Percentiles rank a stretch among this genome's conserved stretches.
These are phyloP conservation scores for Chrysemys picta DNA, from an alignment of 2,113 vertebrate genomes.

Conservation along the genomic window DNA sequence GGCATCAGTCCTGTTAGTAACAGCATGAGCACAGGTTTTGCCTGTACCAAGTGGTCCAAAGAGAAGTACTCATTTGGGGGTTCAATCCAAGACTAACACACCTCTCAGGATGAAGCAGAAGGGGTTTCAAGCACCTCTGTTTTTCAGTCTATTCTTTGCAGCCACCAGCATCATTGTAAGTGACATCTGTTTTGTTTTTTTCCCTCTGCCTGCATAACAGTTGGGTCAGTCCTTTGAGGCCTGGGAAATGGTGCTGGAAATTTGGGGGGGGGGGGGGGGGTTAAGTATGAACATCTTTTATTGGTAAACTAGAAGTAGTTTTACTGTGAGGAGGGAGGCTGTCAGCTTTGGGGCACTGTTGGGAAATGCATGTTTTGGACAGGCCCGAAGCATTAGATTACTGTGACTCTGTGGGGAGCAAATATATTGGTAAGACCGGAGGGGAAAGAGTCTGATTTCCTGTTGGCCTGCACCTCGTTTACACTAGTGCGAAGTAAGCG, in stretches of 20 bases:
- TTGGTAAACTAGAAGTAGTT: background rate
- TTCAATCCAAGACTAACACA: background rate
- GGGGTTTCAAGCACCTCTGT: background rate
- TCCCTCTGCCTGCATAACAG: fast-evolving
- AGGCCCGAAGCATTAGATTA: background rate
- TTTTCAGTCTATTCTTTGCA: background rate
- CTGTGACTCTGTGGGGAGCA: fast-evolving
- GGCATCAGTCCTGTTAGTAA: background rate
- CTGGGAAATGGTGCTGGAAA: background rate
- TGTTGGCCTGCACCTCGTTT: background rate
- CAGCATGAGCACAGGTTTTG: background rate
- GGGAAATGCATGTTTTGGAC: background rate
- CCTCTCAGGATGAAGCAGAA: background rate
- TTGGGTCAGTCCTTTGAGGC: background rate
- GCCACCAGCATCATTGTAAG: background rate
- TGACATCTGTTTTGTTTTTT: background rate
- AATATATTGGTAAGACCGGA: background rate
- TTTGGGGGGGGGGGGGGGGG: too few species aligned
- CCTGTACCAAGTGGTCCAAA: background rate
- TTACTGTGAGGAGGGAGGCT: background rate
- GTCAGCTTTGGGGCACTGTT: background rate
- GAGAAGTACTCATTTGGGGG: background rate
- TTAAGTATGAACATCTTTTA: background rate
- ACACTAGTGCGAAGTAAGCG: background rate
- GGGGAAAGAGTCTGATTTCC: background rate